Conservation (phyloP, 2,797 vertebrate species). For the Gila robusta region DNA sequence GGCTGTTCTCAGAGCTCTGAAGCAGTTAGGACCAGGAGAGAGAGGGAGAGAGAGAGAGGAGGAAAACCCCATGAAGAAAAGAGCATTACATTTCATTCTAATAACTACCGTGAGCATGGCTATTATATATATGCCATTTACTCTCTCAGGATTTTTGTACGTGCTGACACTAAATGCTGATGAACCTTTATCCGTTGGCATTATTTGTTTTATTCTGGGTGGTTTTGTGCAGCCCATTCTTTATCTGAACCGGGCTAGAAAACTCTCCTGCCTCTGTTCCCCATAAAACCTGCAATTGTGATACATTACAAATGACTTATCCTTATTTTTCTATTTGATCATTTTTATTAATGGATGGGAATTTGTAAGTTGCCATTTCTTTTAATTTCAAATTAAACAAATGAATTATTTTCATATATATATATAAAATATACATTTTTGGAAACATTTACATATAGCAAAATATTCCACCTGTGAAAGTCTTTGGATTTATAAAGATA, state of each 20-base stretch:
- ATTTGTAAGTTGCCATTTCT: neutral
- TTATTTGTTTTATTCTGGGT: neutral
- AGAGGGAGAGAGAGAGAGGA: neutral
- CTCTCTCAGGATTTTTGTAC: neutral
- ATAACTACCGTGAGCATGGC: conserved; percentile 49
- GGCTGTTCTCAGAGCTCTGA: conserved; percentile 20
- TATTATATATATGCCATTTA: neutral
- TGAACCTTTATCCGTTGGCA: neutral
- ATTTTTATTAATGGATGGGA: neutral
- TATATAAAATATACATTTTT: too few species aligned
- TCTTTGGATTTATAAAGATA: too few species aligned
- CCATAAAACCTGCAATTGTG: neutral
- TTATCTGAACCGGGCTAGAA: neutral
- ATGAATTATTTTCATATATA: too few species aligned
- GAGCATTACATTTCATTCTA: conserved; percentile 64
- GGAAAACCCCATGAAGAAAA: conserved; percentile 52
- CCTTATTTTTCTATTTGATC: neutral
- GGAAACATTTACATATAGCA: too few species aligned
- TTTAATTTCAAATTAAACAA: neutral
- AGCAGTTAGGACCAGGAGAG: conserved; percentile 22
- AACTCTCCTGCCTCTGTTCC: neutral
- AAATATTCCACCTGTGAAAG: too few species aligned
- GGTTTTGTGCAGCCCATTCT: conserved; percentile 20
- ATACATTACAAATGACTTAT: neutral
- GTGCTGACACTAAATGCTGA: neutral